phyloP scores from a whole-genome alignment of 2,113 vertebrate genomes.

The Sciurus niger region DNA sequence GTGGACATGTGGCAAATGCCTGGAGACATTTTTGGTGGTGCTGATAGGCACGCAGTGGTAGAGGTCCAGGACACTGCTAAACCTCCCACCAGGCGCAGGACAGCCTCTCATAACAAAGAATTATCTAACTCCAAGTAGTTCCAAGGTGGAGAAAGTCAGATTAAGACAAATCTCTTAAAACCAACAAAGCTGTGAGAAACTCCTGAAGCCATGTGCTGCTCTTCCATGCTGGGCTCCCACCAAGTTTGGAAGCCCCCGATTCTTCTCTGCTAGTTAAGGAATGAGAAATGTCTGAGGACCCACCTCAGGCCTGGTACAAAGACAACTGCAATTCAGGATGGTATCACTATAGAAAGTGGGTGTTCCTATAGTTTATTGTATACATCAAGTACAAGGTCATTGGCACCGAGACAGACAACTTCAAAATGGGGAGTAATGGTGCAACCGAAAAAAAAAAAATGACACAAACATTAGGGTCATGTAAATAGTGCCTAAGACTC shows the following conservation, averaged over 20 bases:
- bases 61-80: not conserved
- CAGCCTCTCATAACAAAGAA: not conserved
- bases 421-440: not conserved
- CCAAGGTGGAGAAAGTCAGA: not conserved
- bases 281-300: not conserved
- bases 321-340: not conserved
- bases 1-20: not conserved
- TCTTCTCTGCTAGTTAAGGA: not conserved
- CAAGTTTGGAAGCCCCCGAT: not conserved
- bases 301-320: not conserved
- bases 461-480: not conserved
- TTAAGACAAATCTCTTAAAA: not conserved
- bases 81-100: not conserved
- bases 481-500: not conserved
- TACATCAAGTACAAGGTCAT: accelerated
- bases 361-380: not conserved
- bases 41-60: not conserved
- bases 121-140: not conserved
- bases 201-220: not conserved
- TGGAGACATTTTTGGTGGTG: not conserved
- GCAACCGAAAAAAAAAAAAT: not conserved
- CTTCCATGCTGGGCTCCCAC: not conserved
- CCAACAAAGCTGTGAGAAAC: not conserved
- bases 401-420: not conserved
- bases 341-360: not conserved